Evolutionary conservation across 2,797 vertebrate genomes (phyloP).

Genomic region (Kryptolebias ocellatus): DNA sequence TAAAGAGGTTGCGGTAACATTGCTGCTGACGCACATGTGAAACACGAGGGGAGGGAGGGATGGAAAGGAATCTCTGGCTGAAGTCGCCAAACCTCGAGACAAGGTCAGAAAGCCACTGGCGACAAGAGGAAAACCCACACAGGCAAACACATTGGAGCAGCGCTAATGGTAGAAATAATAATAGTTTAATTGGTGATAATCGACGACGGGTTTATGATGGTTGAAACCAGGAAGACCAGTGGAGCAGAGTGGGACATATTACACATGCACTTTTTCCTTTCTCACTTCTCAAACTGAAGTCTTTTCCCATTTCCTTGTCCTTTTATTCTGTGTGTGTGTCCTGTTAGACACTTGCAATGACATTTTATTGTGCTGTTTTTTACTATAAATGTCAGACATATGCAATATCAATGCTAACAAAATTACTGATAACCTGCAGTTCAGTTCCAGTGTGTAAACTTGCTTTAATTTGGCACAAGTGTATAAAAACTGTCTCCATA

Average conservation of each 20-base stretch:
- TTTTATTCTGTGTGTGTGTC: not conserved
- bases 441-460: not conserved
- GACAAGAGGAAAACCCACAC: conserved; percentile 66
- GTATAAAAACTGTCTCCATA: conserved; percentile 20
- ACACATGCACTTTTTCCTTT: conserved; percentile 28
- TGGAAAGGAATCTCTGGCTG: conserved; percentile 79
- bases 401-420: not conserved
- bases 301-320: not conserved
- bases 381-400: not conserved
- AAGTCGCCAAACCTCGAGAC: conserved; percentile 75
- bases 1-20: conserved; percentile 72
- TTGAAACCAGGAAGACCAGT: conserved; percentile 26
- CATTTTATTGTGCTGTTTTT: not conserved
- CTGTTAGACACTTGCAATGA: too few species aligned
- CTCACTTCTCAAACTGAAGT: conserved; percentile 29
- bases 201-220: conserved; percentile 38
- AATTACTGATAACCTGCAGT: not conserved
- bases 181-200: conserved; percentile 71
- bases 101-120: conserved; percentile 81
- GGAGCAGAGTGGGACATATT: conserved; percentile 14
- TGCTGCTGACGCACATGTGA: conserved; percentile 83
- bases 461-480: conserved; percentile 12
- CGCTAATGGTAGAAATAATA: conserved; percentile 64
- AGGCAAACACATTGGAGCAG: conserved; percentile 30
- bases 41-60: conserved; percentile 71